These are phyloP conservation scores for Plecotus auritus DNA, from an alignment of 2,113 vertebrate genomes.

Conservation along the genomic window DNA sequence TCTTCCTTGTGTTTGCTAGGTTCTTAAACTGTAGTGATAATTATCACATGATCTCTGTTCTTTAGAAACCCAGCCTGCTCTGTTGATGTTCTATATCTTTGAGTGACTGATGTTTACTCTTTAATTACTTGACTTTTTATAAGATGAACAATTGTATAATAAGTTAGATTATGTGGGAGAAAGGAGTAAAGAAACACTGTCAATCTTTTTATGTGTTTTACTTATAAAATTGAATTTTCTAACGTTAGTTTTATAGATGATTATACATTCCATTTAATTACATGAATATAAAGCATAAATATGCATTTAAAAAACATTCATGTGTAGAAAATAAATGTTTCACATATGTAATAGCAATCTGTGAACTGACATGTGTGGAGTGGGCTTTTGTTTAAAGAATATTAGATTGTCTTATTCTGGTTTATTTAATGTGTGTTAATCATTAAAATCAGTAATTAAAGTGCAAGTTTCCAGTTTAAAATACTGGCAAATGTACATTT, in stretches of 20 bases:
- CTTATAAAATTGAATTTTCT: neutral
- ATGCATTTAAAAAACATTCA: neutral
- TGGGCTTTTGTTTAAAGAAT: neutral
- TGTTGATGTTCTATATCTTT: neutral
- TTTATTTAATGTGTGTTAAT: neutral
- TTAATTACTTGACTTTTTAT: neutral
- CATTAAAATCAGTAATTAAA: slow-evolving; percentile 11
- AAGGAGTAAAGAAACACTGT: neutral
- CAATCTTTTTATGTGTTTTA: neutral
- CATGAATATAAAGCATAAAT: neutral
- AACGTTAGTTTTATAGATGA: neutral
- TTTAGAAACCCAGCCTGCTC: neutral
- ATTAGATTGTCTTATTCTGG: neutral
- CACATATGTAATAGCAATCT: neutral
- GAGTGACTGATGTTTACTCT: neutral
- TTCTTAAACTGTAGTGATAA: neutral
- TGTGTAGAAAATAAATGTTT: neutral
- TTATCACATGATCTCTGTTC: neutral
- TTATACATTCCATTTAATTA: neutral
- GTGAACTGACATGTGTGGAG: neutral
- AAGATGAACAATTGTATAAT: neutral
- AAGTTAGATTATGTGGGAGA: neutral
- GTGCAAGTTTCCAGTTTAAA: neutral
- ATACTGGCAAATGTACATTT: neutral
- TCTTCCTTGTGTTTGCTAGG: neutral